A percentile compares a stretch with the other conserved stretches of the same genome.
Evolutionary conservation across 2,113 vertebrate species (phyloP).

Genomic region (Mirza zaza): DNA sequence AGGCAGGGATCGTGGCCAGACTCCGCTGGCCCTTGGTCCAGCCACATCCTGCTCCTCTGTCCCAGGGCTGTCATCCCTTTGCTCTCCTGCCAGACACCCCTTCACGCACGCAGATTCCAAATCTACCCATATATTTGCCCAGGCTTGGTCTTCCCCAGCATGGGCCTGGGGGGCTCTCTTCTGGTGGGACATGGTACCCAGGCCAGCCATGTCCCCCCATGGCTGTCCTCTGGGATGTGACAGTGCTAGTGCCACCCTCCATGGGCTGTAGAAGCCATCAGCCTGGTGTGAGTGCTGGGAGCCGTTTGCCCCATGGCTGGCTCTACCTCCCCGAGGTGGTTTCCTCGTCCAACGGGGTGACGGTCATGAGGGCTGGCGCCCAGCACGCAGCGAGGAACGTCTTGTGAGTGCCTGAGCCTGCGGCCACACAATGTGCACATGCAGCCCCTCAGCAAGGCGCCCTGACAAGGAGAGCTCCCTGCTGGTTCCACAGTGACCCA

Average conservation of each 20-base stretch:
- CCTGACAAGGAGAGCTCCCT: no score
- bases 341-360: no score
- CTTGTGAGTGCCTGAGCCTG: no score
- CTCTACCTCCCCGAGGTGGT: no score
- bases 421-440: no score
- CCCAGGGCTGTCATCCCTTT: neutral
- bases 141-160: rapidly evolving
- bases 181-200: neutral
- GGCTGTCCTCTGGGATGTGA: neutral
- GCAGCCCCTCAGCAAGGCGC: no score
- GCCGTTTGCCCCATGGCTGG: neutral
- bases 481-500: neutral
- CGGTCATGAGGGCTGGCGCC: no score
- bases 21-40: neutral
- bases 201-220: neutral
- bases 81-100: rapidly evolving
- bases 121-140: neutral
- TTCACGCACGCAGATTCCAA: rapidly evolving
- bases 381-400: no score
- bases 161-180: neutral
- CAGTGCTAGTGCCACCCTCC: neutral
- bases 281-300: neutral
- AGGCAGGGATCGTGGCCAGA: neutral
- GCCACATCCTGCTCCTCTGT: neutral
- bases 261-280: neutral